Evolutionary conservation across 2,113 vertebrate genomes (phyloP), one percentile per base, ranked within the genome.

Genomic region (Notiomystis cincta): DNA sequence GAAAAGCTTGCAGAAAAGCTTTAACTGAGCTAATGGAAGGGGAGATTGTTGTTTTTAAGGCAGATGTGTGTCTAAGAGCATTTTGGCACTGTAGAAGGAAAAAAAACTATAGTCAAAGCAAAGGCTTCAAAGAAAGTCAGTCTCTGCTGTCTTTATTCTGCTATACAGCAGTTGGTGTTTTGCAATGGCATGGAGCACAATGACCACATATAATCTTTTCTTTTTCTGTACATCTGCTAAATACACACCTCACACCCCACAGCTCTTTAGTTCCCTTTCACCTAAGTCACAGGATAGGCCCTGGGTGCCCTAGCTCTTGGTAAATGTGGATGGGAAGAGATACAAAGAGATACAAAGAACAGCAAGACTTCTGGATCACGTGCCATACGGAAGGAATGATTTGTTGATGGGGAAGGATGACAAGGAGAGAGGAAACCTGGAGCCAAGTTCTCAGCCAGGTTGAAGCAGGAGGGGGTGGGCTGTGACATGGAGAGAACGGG

Each of bases 21-120:
- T 91, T 80, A 87, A 70, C 87, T 58, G 89, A 89, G 88, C 70
- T 96, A 96, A 97, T 96, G 93, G 91, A 91, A 95, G 42, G 38
- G 28, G 69, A 96, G 83, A 64, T 89, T 95, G 93, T 95, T 97
- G 54, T 83, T 90, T 94, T 97, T 80, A 84, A 88, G 78, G 64
- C 84, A 96, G 66, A 89, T 92, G 73, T 94, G 40, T 90, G 64
- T 94, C 87, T 97, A 92, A 85, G 82, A 92, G 86, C 92, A 90
- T 93, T 96, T 82, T 94, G 94, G 80, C 92, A 91, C 57, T 84
- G 92, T 19, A 83, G 62, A 85, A 90, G 35, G 58, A 8, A 75
- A 89, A 91, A 70, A 89, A 93, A 73, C 58, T 18, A 56, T 2
- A 90, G 44, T 57, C 57, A 86, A 94, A 96, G 82, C 42, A 71